A percentile compares a stretch with the other conserved stretches of the same genome.
Evolutionary conservation across 2,888 invertebrate genomes (phyloP).

Genomic region (Belgica antarctica): DNA sequence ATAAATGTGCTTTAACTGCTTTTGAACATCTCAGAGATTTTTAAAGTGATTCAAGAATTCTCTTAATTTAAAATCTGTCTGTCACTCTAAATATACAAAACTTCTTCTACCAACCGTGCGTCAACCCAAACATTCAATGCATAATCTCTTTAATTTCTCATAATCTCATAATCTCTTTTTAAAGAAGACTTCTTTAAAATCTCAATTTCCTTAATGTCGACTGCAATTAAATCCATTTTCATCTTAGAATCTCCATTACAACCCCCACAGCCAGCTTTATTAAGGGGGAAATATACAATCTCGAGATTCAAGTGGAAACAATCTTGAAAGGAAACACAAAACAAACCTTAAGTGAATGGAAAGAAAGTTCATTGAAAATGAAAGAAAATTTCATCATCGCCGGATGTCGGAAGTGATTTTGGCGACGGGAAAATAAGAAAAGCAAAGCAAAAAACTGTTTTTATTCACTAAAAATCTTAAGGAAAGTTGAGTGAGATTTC

Average conservation of each 20-base stretch:
- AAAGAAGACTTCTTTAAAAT: too few relatives aligned
- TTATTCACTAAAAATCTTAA: background rate
- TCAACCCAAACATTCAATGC: too few relatives aligned
- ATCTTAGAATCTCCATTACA: background rate
- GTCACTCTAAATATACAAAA: too few relatives aligned
- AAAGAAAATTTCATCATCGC: background rate
- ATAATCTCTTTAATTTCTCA: too few relatives aligned
- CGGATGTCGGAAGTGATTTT: conserved; percentile 21
- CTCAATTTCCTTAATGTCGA: conserved; percentile 23
- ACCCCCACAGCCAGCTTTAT: background rate
- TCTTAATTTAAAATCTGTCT: too few relatives aligned
- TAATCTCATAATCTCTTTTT: too few relatives aligned
- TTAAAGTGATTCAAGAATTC: too few relatives aligned
- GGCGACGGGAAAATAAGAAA: conserved; percentile 16
- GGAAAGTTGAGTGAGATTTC: conserved; percentile 7
- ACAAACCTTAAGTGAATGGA: background rate
- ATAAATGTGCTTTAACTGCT: too few relatives aligned
- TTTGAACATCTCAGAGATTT: too few relatives aligned
- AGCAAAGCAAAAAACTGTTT: background rate
- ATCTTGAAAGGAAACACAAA: background rate
- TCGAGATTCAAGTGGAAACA: too few relatives aligned
- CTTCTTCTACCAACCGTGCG: too few relatives aligned
- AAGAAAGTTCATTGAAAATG: background rate
- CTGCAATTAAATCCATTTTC: conserved; percentile 18
- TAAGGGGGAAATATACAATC: background rate